Base-by-base conservation (phyloP, 2,888 invertebrate genomes). In the Drosophila maculinotata region DNA sequence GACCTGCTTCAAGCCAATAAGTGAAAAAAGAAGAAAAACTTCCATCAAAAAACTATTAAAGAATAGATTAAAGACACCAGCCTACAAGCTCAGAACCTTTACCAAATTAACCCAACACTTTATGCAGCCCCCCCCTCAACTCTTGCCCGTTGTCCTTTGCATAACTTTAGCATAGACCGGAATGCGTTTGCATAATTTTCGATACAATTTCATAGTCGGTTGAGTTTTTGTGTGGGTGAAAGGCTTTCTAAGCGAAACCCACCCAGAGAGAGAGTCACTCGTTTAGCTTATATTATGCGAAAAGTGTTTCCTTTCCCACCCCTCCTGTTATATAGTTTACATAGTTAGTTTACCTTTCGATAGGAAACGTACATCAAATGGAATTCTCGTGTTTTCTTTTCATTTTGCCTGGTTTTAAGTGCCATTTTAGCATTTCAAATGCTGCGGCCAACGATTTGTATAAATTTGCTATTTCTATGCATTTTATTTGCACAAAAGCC, bases 141-240 rank as follows among this genome's bases (percentile, higher is more conserved):
- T 23, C 51, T 47, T 60, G 33, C 10, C 6, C 1, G n/a, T 23
- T 63, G 76, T 85, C 79, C 87, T 85, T 84, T 86, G 89, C 89
- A 88, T 88, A 88, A 89, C 79, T 88, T 88, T 77, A 60, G 67
- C 80, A 75, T 78, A 47, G 84, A 39, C 47, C 58, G 38, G 44
- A 58, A 60, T 63, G 58, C 45, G 70, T 71, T 81, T 83, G 83
- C 81, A 87, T 83, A 85, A 87, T 79, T 82, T 85, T 79, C 76
- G 84, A 64, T 90, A 88, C 91, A 90, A 91, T 90, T 90, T 90
- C 91, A 90, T 88, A 90, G 90, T 89, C 89, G 76, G 88, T 77
- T 90, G 90, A 42, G 57, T 72, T 81, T 72, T 58, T 36, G 7
- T 25, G 42, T 26, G 56, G 56, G 83, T 76, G 83, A 89, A 89